phyloP scores from a whole-genome alignment of 2,797 vertebrate species.

The Sebastes diaconus region DNA sequence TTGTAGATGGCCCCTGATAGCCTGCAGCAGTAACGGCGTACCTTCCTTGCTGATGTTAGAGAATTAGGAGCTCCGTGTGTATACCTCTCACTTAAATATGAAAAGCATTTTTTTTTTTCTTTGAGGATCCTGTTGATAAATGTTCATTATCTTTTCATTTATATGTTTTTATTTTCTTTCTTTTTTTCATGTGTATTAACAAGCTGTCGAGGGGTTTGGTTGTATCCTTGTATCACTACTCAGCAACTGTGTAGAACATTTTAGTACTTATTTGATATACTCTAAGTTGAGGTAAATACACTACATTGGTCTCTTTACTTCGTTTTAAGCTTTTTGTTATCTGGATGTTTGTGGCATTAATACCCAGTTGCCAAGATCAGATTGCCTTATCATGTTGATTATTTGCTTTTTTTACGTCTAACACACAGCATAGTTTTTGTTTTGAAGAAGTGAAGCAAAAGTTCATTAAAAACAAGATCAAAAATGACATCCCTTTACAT shows the following conservation, averaged over 20 bases:
- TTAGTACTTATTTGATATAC: slow-evolving; percentile 38
- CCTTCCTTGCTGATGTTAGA: slow-evolving; percentile 43
- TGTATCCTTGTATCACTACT: slow-evolving; percentile 59
- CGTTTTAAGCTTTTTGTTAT: slow-evolving; percentile 20
- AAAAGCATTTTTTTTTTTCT: not conserved
- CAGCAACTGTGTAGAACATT: slow-evolving; percentile 34
- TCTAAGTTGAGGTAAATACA: slow-evolving; percentile 32
- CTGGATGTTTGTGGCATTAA: slow-evolving; percentile 21
- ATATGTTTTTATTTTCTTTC: not conserved
- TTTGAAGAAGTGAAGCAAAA: not conserved
- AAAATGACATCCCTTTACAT: not conserved
- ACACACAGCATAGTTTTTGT: not conserved
- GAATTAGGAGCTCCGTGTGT: slow-evolving; percentile 39
- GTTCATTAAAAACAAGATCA: not conserved
- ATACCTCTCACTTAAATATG: slow-evolving; percentile 37
- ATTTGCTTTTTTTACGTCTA: not conserved
- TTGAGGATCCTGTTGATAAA: slow-evolving; percentile 10
- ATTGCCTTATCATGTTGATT: slow-evolving; percentile 32
- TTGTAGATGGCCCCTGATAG: slow-evolving; percentile 51
- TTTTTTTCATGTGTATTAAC: slow-evolving; percentile 19
- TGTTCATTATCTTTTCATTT: slow-evolving; percentile 14
- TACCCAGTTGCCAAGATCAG: slow-evolving; percentile 12
- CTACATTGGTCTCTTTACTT: slow-evolving; percentile 12
- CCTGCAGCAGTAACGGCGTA: slow-evolving; percentile 38
- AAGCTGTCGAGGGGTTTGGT: slow-evolving; percentile 33